These are phyloP conservation scores for Strigamia transsilvanica DNA, from an alignment of 2,888 invertebrate genomes.

Conservation along the genomic window DNA sequence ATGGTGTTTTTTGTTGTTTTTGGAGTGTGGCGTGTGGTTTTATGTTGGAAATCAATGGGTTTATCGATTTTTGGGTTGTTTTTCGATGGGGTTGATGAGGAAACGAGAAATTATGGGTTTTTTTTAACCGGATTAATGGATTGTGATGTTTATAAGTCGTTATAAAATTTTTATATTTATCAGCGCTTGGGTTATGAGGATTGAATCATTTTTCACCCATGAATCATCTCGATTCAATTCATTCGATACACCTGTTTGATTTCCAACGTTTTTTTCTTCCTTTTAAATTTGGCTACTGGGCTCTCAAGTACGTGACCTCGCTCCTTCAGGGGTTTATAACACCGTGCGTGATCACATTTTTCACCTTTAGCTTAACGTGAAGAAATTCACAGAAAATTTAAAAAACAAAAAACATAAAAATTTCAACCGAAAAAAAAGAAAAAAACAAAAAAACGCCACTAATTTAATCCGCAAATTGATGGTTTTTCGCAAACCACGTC, in stretches of 20 bases:
- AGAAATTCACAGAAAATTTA: neutral
- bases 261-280: neutral
- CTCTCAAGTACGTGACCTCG: neutral
- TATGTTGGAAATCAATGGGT: too few relatives aligned
- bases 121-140: neutral
- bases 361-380: neutral
- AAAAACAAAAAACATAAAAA: neutral
- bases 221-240: neutral
- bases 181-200: neutral
- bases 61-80: too few relatives aligned
- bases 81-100: too few relatives aligned
- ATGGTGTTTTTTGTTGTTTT: too few relatives aligned
- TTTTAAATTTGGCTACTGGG: neutral
- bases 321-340: conserved; percentile 1
- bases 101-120: neutral
- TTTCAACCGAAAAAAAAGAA: neutral
- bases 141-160: neutral
- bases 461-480: neutral
- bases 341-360: neutral
- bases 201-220: neutral
- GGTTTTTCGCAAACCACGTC: too few relatives aligned
- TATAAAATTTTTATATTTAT: too few relatives aligned
- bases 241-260: conserved; percentile 1
- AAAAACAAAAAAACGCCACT: neutral
- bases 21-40: too few relatives aligned